Percentiles rank a stretch among this genome's conserved stretches.
These are phyloP conservation scores for Cinara cedri DNA, from an alignment of 2,888 invertebrate species.

Conservation along the genomic window DNA sequence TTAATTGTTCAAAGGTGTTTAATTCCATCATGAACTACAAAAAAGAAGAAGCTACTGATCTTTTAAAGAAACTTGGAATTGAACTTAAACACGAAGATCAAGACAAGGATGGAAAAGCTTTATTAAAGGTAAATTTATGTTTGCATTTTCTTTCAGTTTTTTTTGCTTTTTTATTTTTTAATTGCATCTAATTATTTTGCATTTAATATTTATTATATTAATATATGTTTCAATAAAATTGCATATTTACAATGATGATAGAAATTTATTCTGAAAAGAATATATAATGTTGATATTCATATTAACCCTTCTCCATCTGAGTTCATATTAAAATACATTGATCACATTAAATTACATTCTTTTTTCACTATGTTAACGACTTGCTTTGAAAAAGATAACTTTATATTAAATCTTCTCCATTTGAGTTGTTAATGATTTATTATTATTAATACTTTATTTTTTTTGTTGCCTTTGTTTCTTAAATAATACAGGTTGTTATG, in stretches of 20 bases:
- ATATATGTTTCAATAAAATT: not conserved
- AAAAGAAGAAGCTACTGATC: constrained; percentile 88
- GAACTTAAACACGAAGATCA: constrained; percentile 92
- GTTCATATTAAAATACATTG: no score
- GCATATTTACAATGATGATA: constrained; percentile 4
- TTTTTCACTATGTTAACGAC: no score
- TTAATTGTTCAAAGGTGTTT: constrained; percentile 68
- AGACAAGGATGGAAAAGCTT: constrained; percentile 93
- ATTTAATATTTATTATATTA: not conserved
- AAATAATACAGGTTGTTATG: constrained; percentile 80
- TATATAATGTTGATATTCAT: constrained; percentile 32
- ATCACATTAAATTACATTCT: no score
- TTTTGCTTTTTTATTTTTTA: no score
- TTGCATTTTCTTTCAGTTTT: no score
- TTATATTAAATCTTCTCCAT: no score
- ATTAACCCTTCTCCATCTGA: constrained; percentile 52
- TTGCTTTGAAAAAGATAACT: no score
- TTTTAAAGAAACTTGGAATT: constrained; percentile 90
- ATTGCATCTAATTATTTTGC: constrained; percentile 5
- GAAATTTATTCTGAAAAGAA: constrained; percentile 29
- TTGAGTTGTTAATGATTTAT: no score
- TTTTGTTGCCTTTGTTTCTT: no score
- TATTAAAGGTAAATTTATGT: constrained; percentile 75
- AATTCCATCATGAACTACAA: constrained; percentile 90
- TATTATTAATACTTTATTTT: no score